Evolutionary conservation across 35 echinoderm and acorn worm genomes (phyloP).

Genomic region (Holothuria glaberrima): DNA sequence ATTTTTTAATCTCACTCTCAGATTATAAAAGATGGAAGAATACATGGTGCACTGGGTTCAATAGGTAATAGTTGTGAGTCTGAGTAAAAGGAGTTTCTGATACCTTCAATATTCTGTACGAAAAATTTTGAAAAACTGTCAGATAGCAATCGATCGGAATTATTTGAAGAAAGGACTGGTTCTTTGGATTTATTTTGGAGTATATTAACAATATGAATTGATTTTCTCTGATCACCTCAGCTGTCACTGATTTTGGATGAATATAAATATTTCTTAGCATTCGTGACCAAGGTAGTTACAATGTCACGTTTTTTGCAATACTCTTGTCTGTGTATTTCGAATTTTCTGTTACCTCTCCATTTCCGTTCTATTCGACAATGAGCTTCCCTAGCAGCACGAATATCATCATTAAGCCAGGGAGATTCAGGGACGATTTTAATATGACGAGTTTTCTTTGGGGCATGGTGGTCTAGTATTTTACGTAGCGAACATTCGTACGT

Average conservation of each 20-base stretch:
- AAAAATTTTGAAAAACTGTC: neutral
- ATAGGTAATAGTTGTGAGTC: too few relatives aligned
- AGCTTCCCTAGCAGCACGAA: too few relatives aligned
- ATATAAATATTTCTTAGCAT: neutral
- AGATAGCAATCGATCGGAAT: neutral
- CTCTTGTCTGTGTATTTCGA: conserved; percentile 18
- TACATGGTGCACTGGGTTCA: too few relatives aligned
- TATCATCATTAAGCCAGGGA: too few relatives aligned
- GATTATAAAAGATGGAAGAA: too few relatives aligned
- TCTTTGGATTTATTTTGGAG: neutral
- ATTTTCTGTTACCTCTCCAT: neutral
- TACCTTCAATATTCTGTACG: neutral
- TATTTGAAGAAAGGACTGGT: conserved; percentile 12
- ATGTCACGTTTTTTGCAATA: conserved; percentile 5
- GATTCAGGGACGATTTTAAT: too few relatives aligned
- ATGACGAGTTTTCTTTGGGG: too few relatives aligned
- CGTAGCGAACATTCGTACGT: neutral
- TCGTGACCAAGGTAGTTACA: too few relatives aligned
- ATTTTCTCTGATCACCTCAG: neutral
- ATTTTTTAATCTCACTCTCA: too few relatives aligned
- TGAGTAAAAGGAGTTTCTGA: too few relatives aligned
- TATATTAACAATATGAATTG: neutral
- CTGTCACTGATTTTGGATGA: conserved; percentile 14
- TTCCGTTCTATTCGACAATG: too few relatives aligned
- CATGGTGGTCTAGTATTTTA: too few relatives aligned